Conservation (phyloP, 2,797 vertebrate genomes). For the Rousettus madagascariensis region DNA sequence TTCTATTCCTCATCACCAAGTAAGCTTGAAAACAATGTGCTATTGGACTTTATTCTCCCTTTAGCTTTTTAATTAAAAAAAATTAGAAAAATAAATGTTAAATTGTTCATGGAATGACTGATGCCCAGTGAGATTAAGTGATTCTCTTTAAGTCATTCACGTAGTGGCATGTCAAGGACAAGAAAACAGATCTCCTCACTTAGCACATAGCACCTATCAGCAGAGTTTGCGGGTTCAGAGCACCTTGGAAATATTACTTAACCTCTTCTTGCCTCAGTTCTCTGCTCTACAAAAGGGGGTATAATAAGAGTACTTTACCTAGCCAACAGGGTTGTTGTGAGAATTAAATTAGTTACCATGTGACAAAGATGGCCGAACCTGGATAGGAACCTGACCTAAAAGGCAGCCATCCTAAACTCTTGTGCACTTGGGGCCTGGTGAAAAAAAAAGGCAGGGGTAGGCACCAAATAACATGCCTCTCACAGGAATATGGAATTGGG, state of each 20-base stretch:
- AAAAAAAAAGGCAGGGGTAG: not conserved
- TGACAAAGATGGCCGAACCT: not conserved
- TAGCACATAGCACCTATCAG: not conserved
- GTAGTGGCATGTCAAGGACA: not conserved
- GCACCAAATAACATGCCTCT: not conserved
- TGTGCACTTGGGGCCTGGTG: not conserved
- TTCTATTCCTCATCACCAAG: not conserved
- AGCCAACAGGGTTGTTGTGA: not conserved
- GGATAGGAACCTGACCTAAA: not conserved
- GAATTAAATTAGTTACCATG: not conserved
- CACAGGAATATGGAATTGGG: not conserved
- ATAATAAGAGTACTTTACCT: not conserved
- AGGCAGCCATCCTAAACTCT: not conserved
- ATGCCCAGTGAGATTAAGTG: slow-evolving; percentile 2
- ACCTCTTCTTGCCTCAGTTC: not conserved
- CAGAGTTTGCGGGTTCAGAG: not conserved
- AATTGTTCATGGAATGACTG: not conserved
- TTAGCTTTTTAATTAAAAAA: not conserved
- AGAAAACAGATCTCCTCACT: not conserved
- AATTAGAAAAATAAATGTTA: not conserved
- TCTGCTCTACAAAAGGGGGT: not conserved
- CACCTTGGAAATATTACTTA: slow-evolving; percentile 24
- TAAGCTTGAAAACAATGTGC: not conserved
- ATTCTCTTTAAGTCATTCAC: not conserved
- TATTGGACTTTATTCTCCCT: not conserved